Percentiles rank a stretch among this genome's conserved stretches.
phyloP scores from a whole-genome alignment of 1,140 invertebrate species.

The Pachyrhynchus sulphureomaculatus region DNA sequence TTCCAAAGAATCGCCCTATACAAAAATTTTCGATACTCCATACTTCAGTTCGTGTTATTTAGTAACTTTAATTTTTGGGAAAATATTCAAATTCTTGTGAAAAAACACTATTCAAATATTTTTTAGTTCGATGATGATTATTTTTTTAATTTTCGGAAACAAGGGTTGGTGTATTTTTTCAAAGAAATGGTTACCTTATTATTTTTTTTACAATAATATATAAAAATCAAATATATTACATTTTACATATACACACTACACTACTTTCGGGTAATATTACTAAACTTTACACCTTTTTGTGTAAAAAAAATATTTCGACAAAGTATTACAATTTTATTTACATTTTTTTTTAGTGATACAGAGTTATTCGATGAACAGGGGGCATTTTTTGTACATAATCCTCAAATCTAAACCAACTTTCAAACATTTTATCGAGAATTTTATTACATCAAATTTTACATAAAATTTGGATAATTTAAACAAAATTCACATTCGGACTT shows the following conservation, averaged over 20 bases:
- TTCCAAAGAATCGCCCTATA: slow-evolving; percentile 38
- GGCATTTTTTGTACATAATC: neutral
- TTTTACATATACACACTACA: slow-evolving; percentile 28
- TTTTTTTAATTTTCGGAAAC: slow-evolving; percentile 27
- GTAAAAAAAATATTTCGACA: slow-evolving; percentile 13
- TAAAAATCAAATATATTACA: slow-evolving; percentile 36
- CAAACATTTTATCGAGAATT: no score
- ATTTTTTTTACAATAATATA: slow-evolving; percentile 45
- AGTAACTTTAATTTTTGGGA: slow-evolving; percentile 35
- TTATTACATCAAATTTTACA: no score
- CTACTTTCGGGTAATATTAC: slow-evolving; percentile 25
- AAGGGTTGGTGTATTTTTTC: slow-evolving; percentile 36
- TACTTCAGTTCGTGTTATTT: slow-evolving; percentile 43
- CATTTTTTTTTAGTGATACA: neutral
- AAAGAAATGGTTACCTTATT: slow-evolving; percentile 34
- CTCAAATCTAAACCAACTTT: no score
- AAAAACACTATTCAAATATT: slow-evolving; percentile 11
- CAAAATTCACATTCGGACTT: no score
- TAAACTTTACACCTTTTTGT: slow-evolving; percentile 26
- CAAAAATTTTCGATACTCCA: slow-evolving; percentile 50
- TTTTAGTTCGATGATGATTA: slow-evolving; percentile 4
- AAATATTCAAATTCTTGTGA: slow-evolving; percentile 35
- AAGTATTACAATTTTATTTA: slow-evolving; percentile 13
- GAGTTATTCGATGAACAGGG: no score
- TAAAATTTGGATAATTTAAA: no score